A percentile compares a stretch with the other conserved stretches of the same genome.
phyloP scores from a whole-genome alignment of 2,113 vertebrate genomes.

The Eudorcas thomsonii region DNA sequence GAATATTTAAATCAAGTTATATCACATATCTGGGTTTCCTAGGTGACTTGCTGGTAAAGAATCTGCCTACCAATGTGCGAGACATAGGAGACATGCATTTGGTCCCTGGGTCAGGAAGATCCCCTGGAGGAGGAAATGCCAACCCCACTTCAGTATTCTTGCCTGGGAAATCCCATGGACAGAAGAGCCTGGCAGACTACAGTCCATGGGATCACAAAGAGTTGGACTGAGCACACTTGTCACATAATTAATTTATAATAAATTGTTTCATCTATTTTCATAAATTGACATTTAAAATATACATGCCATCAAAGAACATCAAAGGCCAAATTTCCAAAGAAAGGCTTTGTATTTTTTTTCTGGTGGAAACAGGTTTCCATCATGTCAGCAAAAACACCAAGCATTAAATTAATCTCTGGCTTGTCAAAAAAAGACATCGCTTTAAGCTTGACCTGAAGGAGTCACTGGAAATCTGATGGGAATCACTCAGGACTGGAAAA shows the following conservation, averaged over 20 bases:
- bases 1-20: neutral
- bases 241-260: neutral
- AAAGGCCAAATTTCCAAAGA: neutral
- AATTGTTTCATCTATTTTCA: conserved; percentile 31
- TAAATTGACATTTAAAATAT: conserved; percentile 29
- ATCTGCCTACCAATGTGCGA: neutral
- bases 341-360: conserved; percentile 33
- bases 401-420: conserved; percentile 64
- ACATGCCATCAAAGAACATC: conserved; percentile 37
- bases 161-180: neutral
- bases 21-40: neutral
- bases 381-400: conserved; percentile 51
- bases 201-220: neutral
- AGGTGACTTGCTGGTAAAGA: neutral
- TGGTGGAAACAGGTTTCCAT: conserved; percentile 37
- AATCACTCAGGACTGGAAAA: conserved; percentile 62
- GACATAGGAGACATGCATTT: neutral
- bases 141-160: neutral
- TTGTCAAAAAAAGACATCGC: conserved; percentile 38
- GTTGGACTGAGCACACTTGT: neutral
- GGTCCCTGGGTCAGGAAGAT: neutral
- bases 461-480: conserved; percentile 39
- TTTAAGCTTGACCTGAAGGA: conserved; percentile 58
- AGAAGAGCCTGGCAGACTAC: neutral
- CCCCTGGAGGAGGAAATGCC: neutral